Conservation (phyloP, 64 coral and sea anemone species). For the Anthopleura sola region DNA sequence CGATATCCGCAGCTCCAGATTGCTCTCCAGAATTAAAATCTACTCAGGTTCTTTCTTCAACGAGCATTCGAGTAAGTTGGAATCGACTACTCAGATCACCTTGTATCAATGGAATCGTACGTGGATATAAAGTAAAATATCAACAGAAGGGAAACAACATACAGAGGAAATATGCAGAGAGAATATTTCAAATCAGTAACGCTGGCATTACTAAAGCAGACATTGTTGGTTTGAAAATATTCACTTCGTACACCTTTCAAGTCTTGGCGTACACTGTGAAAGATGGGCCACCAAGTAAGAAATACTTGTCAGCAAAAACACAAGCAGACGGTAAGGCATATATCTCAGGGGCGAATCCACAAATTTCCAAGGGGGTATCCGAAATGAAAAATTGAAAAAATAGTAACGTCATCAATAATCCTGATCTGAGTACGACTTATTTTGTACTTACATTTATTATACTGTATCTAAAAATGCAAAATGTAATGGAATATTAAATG, state of each 20-base stretch:
- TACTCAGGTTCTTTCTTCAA: background rate
- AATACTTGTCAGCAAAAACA: background rate
- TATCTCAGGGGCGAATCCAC: too few species aligned
- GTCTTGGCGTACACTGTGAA: slow-evolving; percentile 10
- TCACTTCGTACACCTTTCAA: background rate
- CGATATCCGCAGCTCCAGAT: slow-evolving; percentile 3
- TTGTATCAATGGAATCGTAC: slow-evolving; percentile 9
- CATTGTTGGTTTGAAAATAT: background rate
- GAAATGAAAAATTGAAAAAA: too few species aligned
- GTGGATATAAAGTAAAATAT: slow-evolving; percentile 9
- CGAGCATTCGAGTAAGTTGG: background rate
- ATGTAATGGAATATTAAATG: too few species aligned
- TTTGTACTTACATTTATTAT: too few species aligned
- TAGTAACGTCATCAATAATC: too few species aligned
- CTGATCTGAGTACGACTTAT: too few species aligned
- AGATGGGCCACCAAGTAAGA: background rate
- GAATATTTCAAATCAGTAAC: background rate
- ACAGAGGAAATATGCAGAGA: too few species aligned
- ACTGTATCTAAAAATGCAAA: too few species aligned
- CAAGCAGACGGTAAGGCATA: slow-evolving; percentile 15
- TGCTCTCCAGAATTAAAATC: background rate
- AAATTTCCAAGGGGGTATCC: too few species aligned
- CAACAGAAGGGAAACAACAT: background rate
- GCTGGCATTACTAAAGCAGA: background rate
- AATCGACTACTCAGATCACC: background rate